Conservation (phyloP, 1,140 invertebrate genomes). For the Watersipora subatra region DNA sequence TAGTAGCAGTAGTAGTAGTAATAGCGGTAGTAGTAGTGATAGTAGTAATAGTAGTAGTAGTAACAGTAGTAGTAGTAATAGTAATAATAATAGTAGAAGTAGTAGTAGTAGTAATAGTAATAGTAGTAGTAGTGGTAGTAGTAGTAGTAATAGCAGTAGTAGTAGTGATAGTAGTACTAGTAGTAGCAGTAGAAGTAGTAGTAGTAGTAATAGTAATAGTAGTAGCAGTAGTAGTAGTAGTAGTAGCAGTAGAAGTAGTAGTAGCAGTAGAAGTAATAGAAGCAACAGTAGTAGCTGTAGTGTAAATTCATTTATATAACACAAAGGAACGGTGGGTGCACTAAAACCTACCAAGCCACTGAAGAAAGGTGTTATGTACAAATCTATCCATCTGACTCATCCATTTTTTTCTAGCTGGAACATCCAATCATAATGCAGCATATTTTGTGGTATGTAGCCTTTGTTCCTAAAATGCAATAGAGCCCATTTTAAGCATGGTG, state of each 20-base stretch:
- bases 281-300: background rate
- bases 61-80: slow-evolving; percentile 8
- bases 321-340: no score
- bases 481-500: no score
- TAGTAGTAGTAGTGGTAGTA: slow-evolving; percentile 4
- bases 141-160: slow-evolving; percentile 6
- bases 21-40: slow-evolving; percentile 7
- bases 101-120: slow-evolving; percentile 6
- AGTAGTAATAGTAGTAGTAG: slow-evolving; percentile 7
- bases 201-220: slow-evolving; percentile 8
- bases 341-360: no score
- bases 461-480: no score
- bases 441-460: no score
- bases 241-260: slow-evolving; percentile 9
- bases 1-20: slow-evolving; percentile 7
- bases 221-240: slow-evolving; percentile 8
- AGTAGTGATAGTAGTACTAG: slow-evolving; percentile 1
- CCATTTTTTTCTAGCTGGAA: no score
- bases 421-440: no score
- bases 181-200: slow-evolving; percentile 7
- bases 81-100: slow-evolving; percentile 8
- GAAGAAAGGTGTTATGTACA: no score
- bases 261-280: slow-evolving; percentile 7
- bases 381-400: no score
- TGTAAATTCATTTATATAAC: no score